Conservation (phyloP, 2,113 vertebrate genomes). For the Rhizomys pruinosus region DNA sequence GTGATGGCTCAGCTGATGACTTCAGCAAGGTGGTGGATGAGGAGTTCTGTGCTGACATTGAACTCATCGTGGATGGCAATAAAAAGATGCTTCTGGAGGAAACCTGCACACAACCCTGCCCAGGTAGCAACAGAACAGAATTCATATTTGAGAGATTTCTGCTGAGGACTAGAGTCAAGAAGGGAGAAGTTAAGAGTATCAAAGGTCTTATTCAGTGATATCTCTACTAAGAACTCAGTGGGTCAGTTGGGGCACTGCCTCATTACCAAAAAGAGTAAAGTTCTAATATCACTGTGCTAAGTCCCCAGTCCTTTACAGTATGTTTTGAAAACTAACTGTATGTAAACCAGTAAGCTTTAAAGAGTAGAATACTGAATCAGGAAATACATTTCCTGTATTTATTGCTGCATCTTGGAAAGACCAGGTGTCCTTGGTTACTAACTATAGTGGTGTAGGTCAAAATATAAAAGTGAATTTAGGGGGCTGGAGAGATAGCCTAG, state of each 20-base stretch:
- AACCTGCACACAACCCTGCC: conserved; percentile 94
- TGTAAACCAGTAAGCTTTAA: conserved; percentile 4
- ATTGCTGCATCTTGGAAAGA: conserved; percentile 1
- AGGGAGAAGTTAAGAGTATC: not conserved
- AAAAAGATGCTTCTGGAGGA: conserved; percentile 91
- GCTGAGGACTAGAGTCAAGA: not conserved
- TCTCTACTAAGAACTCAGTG: not conserved
- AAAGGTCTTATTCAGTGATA: not conserved
- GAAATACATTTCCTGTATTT: conserved; percentile 1
- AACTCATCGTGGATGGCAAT: conserved; percentile 89
- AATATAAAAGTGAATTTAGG: not conserved
- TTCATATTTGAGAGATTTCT: not conserved
- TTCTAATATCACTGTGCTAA: too few species aligned
- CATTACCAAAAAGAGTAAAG: not conserved
- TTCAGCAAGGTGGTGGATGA: conserved; percentile 92
- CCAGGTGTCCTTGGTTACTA: not conserved
- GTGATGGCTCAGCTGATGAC: conserved; percentile 90
- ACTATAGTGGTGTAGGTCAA: not conserved
- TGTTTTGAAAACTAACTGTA: not conserved
- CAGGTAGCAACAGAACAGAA: conserved; percentile 87
- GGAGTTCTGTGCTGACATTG: conserved; percentile 92
- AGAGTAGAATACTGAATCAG: not conserved
- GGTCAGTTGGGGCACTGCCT: not conserved
- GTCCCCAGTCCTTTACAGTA: not conserved
- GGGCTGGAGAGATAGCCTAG: too few species aligned